phyloP scores from a whole-genome alignment of 2,888 invertebrate species.

The Eudemis profundana region DNA sequence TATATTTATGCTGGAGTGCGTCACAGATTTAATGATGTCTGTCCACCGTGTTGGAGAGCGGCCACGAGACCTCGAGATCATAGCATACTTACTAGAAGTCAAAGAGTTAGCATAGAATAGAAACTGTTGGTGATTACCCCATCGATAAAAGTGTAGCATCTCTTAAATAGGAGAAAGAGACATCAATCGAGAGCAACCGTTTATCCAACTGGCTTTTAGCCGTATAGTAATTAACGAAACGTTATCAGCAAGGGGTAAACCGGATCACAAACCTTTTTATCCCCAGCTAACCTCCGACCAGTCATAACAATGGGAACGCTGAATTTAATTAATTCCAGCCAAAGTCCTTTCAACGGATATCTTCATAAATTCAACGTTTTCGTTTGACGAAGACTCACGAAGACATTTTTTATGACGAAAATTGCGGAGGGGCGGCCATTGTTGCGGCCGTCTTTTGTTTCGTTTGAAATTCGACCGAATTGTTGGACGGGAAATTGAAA shows the following conservation, averaged over 20 bases:
- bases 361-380: slow-evolving; percentile 39
- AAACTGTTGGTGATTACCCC: too few relatives aligned
- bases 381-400: slow-evolving; percentile 45
- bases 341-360: slow-evolving; percentile 39
- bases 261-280: slow-evolving; percentile 37
- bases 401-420: slow-evolving; percentile 48
- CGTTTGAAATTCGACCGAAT: slow-evolving; percentile 40
- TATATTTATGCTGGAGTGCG: too few relatives aligned
- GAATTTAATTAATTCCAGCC: slow-evolving; percentile 40
- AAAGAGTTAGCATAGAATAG: too few relatives aligned
- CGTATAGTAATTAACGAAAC: slow-evolving; percentile 35
- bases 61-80: too few relatives aligned
- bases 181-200: slow-evolving; percentile 19
- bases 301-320: slow-evolving; percentile 36
- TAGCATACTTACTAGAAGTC: too few relatives aligned
- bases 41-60: too few relatives aligned
- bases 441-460: slow-evolving; percentile 46
- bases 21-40: too few relatives aligned
- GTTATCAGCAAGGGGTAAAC: slow-evolving; percentile 35
- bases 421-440: slow-evolving; percentile 47
- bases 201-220: slow-evolving; percentile 20
- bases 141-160: too few relatives aligned
- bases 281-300: slow-evolving; percentile 22
- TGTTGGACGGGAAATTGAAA: slow-evolving; percentile 37
- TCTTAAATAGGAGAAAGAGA: too few relatives aligned